A percentile compares a stretch with the other conserved stretches of the same genome.
Evolutionary conservation across 2,113 vertebrate species (phyloP).

Genomic region (Lepidothrix coronata): DNA sequence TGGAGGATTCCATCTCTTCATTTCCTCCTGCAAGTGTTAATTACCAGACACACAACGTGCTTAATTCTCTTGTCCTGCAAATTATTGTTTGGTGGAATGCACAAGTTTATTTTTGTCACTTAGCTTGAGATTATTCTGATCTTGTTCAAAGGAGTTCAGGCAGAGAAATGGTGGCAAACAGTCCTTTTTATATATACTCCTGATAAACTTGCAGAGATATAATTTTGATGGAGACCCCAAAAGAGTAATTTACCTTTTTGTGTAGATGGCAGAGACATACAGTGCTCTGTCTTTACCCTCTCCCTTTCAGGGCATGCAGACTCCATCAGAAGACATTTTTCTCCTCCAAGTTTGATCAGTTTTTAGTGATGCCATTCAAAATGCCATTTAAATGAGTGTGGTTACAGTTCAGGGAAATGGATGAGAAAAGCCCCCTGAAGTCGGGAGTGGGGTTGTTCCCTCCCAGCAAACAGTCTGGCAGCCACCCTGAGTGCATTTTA

Average conservation of each 20-base stretch:
- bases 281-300: not conserved
- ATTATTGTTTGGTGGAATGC: not conserved
- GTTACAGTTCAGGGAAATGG: not conserved
- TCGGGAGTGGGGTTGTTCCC: not conserved
- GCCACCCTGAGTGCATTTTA: not conserved
- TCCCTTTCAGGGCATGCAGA: not conserved
- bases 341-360: not conserved
- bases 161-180: not conserved
- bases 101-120: not conserved
- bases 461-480: not conserved
- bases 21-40: not conserved
- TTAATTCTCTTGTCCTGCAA: not conserved
- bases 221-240: not conserved
- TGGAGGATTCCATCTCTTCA: not conserved
- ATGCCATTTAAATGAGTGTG: not conserved
- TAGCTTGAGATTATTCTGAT: not conserved
- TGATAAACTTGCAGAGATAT: not conserved
- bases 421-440: not conserved
- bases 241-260: not conserved
- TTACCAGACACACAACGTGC: not conserved
- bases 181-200: not conserved
- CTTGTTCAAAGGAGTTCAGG: not conserved
- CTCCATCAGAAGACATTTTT: not conserved
- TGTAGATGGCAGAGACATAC: not conserved
- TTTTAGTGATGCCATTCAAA: not conserved